Conservation (phyloP, 2,113 vertebrate genomes). For the Sinosuthora webbiana region DNA sequence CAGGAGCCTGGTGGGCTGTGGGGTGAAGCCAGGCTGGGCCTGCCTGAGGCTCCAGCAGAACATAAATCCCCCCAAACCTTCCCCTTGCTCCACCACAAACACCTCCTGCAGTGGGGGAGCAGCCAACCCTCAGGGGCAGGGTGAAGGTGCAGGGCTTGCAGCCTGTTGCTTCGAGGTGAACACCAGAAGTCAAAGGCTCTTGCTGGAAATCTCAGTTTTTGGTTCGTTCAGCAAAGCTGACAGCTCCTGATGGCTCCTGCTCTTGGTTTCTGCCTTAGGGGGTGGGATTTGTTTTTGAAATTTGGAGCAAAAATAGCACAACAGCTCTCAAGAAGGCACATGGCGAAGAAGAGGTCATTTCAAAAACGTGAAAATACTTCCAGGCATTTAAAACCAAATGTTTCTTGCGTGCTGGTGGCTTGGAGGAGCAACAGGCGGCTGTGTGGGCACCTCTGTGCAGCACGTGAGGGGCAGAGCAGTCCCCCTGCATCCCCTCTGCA, state of each 20-base stretch:
- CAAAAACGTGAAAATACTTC: background rate
- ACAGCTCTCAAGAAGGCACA: background rate
- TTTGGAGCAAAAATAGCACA: background rate
- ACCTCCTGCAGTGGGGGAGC: background rate
- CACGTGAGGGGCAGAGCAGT: fast-evolving
- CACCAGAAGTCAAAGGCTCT: background rate
- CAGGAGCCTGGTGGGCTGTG: background rate
- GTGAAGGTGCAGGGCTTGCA: background rate
- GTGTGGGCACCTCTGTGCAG: fast-evolving
- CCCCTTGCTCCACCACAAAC: background rate
- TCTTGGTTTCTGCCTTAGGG: background rate
- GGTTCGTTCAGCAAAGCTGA: background rate
- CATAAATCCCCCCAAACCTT: background rate
- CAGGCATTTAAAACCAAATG: background rate
- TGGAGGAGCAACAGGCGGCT: conserved; percentile 18
- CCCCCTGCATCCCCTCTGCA: background rate
- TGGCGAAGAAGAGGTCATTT: background rate
- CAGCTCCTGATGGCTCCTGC: background rate
- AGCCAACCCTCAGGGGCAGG: background rate
- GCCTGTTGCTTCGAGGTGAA: background rate
- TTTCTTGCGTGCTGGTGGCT: background rate
- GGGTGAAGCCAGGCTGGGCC: background rate
- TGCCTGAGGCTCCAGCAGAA: background rate
- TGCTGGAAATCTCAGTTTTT: background rate
- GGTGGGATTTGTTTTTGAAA: background rate